A percentile compares a stretch with the other conserved stretches of the same genome.
These are phyloP conservation scores for Nomada ferruginata DNA, from an alignment of 2,888 invertebrate genomes.

Conservation along the genomic window DNA sequence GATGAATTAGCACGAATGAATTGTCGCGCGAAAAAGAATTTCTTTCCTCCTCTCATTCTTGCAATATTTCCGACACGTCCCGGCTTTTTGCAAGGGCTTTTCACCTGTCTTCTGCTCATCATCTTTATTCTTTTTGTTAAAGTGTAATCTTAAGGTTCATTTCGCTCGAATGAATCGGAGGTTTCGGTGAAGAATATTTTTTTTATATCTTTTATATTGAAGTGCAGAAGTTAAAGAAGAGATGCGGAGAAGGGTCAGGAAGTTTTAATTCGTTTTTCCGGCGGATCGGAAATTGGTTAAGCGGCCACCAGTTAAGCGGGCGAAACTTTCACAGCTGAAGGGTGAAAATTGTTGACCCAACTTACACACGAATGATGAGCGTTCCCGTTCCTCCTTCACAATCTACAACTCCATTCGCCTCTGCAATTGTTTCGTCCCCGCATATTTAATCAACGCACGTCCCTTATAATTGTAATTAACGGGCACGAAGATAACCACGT, in stretches of 20 bases:
- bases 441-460: slow-evolving; percentile 41
- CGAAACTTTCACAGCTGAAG: slow-evolving; percentile 17
- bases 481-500: not conserved
- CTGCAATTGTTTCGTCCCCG: slow-evolving; percentile 17
- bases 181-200: not conserved
- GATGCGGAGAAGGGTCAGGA: not conserved
- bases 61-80: not conserved
- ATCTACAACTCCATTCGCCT: slow-evolving; percentile 15
- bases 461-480: slow-evolving; percentile 31
- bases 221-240: not conserved
- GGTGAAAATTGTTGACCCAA: slow-evolving; percentile 33
- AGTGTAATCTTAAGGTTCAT: not conserved
- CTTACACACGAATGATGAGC: slow-evolving; percentile 34
- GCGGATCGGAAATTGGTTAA: slow-evolving; percentile 47
- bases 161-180: not conserved
- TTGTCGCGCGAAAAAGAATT: slow-evolving; percentile 1
- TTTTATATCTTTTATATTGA: not conserved
- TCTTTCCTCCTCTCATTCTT: not conserved
- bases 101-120: not conserved
- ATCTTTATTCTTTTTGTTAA: not conserved
- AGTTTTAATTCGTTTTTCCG: slow-evolving; percentile 53
- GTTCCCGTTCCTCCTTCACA: slow-evolving; percentile 3
- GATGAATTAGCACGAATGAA: slow-evolving; percentile 38
- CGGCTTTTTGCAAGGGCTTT: not conserved
- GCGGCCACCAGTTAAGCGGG: slow-evolving; percentile 25